Conservation (phyloP, 2,797 vertebrate species). For the Pseudochaenichthys georgianus region DNA sequence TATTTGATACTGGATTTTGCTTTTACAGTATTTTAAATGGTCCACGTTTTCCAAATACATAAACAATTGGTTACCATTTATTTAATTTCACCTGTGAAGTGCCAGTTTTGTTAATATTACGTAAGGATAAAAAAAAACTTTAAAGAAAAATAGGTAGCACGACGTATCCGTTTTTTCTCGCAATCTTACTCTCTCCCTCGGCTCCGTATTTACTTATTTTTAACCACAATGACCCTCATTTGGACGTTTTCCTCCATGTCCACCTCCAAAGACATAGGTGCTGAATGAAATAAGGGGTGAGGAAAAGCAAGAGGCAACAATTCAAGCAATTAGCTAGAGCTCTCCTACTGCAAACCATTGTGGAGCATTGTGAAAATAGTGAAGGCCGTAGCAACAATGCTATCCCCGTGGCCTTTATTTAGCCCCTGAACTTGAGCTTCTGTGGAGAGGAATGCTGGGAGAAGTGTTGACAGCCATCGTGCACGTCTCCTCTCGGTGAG, state of each 20-base stretch:
- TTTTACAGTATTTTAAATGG: conserved; percentile 2
- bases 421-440: conserved; percentile 55
- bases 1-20: background rate
- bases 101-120: background rate
- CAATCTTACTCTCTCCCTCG: too few relatives aligned
- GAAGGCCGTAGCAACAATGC: conserved; percentile 71
- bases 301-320: conserved; percentile 44
- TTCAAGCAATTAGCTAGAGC: conserved; percentile 4
- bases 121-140: background rate
- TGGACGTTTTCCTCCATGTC: conserved; percentile 10
- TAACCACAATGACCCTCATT: background rate
- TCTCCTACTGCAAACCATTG: conserved; percentile 33
- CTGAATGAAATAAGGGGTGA: conserved; percentile 35
- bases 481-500: conserved; percentile 14
- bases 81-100: background rate
- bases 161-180: background rate
- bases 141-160: background rate
- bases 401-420: conserved; percentile 33
- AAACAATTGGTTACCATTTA: background rate
- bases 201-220: too few relatives aligned
- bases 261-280: conserved; percentile 26
- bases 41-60: background rate
- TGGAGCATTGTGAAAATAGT: conserved; percentile 37
- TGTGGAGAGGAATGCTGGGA: conserved; percentile 16
- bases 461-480: conserved; percentile 44